These are phyloP conservation scores for Drosophila miranda DNA, from an alignment of 1,140 invertebrate genomes.

Conservation along the genomic window DNA sequence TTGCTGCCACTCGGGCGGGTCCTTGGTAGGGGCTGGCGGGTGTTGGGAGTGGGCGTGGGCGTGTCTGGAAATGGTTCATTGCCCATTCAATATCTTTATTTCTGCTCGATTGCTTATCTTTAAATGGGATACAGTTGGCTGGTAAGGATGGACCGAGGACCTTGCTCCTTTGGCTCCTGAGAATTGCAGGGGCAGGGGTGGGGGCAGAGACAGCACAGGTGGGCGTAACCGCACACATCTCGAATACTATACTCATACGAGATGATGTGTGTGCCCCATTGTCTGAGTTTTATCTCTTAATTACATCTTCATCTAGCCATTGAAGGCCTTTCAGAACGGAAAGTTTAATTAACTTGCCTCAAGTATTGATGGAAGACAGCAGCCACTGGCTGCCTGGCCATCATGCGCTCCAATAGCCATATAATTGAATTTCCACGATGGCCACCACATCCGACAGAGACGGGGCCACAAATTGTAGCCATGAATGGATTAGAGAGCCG, in stretches of 20 bases:
- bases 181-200: neutral
- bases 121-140: conserved; percentile 1
- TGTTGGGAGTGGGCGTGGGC: neutral
- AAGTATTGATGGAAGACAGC: conserved; percentile 21
- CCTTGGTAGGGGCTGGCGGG: too few relatives aligned
- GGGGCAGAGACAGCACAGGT: conserved; percentile 6
- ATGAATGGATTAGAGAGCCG: conserved; percentile 1
- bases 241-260: neutral
- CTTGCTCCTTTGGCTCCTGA: neutral
- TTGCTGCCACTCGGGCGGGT: conserved; percentile 13
- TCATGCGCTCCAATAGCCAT: conserved; percentile 20
- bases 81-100: conserved; percentile 47
- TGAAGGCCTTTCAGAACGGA: conserved; percentile 53
- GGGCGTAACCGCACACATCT: conserved; percentile 7
- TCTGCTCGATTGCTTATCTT: conserved; percentile 40
- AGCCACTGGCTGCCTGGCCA: neutral
- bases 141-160: neutral
- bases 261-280: conserved; percentile 42
- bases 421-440: conserved; percentile 67
- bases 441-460: neutral
- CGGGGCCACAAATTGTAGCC: conserved; percentile 16
- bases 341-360: conserved; percentile 74
- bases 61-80: conserved; percentile 37
- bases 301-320: conserved; percentile 71
- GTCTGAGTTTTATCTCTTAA: conserved; percentile 75